A percentile compares a stretch with the other conserved stretches of the same genome.
Evolutionary conservation across 2,888 invertebrate species (phyloP).

Genomic region (Oscheius myriophilus): DNA sequence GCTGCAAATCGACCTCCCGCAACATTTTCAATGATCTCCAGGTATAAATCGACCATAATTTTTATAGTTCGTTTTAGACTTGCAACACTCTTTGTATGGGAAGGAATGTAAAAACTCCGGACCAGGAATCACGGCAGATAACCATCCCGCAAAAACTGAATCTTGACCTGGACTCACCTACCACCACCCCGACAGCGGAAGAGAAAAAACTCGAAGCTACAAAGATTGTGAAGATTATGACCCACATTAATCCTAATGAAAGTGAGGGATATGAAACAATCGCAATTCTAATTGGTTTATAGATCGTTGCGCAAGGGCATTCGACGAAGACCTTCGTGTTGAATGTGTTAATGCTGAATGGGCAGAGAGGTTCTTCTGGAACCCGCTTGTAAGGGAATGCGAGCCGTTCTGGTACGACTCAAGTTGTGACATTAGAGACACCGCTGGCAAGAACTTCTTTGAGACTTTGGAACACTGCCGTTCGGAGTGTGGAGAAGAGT

Average conservation of each 20-base stretch:
- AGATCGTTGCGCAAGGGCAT: slow-evolving; percentile 38
- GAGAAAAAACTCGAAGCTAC: slow-evolving; percentile 31
- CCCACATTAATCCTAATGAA: slow-evolving; percentile 42
- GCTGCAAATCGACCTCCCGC: slow-evolving; percentile 44
- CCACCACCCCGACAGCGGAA: slow-evolving; percentile 4
- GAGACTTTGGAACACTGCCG: slow-evolving; percentile 40
- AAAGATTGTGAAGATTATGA: slow-evolving; percentile 36
- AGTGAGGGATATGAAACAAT: slow-evolving; percentile 22
- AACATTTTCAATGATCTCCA: slow-evolving; percentile 48
- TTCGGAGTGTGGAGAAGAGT: slow-evolving; percentile 27
- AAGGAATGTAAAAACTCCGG: background rate
- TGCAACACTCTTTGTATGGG: slow-evolving; percentile 40
- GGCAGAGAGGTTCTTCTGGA: slow-evolving; percentile 53
- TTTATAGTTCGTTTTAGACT: slow-evolving; percentile 26
- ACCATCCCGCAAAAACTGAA: slow-evolving; percentile 14
- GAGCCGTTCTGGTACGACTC: slow-evolving; percentile 68
- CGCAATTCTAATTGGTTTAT: too few species aligned
- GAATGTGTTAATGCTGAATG: slow-evolving; percentile 52
- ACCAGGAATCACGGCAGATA: background rate
- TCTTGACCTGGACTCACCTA: background rate
- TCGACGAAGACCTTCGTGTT: slow-evolving; percentile 44
- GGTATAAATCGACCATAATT: background rate
- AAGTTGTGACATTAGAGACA: slow-evolving; percentile 50
- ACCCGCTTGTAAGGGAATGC: slow-evolving; percentile 50
- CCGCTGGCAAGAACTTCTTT: slow-evolving; percentile 51